Conservation (phyloP, 2,888 invertebrate species). For the Cephalotes varians region DNA sequence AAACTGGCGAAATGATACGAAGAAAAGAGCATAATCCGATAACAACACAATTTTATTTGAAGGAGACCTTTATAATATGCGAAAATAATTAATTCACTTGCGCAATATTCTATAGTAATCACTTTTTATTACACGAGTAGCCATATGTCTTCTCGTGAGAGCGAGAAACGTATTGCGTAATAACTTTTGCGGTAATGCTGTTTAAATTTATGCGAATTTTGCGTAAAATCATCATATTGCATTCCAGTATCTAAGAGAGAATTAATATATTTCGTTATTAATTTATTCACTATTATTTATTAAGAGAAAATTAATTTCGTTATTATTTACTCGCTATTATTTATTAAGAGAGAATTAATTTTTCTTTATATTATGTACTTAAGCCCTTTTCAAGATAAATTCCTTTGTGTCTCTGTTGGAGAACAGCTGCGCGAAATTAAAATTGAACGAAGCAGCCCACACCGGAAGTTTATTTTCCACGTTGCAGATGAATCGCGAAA, state of each 20-base stretch:
- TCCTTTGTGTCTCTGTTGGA: not conserved
- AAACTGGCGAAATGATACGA: not conserved
- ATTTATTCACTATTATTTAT: too few relatives aligned
- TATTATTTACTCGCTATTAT: too few relatives aligned
- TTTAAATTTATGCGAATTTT: not conserved
- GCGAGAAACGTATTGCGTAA: not conserved
- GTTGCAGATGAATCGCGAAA: not conserved
- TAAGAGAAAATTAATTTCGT: too few relatives aligned
- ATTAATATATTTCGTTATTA: not conserved
- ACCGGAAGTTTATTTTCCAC: conserved; percentile 12
- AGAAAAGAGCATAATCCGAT: conserved; percentile 4
- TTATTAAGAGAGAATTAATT: too few relatives aligned
- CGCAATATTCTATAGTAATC: conserved; percentile 12
- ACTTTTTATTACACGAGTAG: not conserved
- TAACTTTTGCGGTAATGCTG: not conserved
- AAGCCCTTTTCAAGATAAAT: not conserved
- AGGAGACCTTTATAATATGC: conserved; percentile 1
- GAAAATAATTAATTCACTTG: not conserved
- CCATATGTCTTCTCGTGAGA: not conserved
- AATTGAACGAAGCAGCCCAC: not conserved
- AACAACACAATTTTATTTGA: conserved; percentile 27
- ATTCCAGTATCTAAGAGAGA: not conserved
- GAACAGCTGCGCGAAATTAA: not conserved
- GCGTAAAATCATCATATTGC: not conserved
- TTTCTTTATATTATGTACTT: too few relatives aligned